Percentiles rank a stretch among this genome's conserved stretches.
Evolutionary conservation across 1,140 invertebrate species (phyloP).

Genomic region (Drosophila sucinea): DNA sequence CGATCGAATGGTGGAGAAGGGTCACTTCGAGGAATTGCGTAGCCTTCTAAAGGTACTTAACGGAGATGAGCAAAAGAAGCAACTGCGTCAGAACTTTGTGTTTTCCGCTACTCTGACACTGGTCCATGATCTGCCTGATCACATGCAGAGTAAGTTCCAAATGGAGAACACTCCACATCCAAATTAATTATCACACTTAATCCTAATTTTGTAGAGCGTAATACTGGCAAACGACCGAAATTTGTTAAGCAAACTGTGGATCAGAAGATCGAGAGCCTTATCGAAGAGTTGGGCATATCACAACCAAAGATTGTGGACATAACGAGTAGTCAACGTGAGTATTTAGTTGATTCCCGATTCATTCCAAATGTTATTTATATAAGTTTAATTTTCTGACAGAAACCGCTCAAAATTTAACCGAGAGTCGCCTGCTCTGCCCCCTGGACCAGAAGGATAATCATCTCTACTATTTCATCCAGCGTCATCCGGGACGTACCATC

Average conservation of each 20-base stretch:
- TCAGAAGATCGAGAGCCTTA: conserved; percentile 89
- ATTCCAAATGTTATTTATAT: not conserved
- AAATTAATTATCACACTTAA: not conserved
- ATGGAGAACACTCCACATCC: not conserved
- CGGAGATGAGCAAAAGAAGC: conserved; percentile 85
- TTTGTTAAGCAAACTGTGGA: conserved; percentile 87
- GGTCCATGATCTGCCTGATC: conserved; percentile 91
- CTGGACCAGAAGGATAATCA: conserved; percentile 95
- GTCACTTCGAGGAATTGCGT: conserved; percentile 97
- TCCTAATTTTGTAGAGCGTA: conserved; percentile 63
- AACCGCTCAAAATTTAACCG: conserved; percentile 92
- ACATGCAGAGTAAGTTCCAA: conserved; percentile 86
- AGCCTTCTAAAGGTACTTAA: conserved; percentile 93
- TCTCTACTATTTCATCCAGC: conserved; percentile 95
- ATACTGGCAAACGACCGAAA: conserved; percentile 84
- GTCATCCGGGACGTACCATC: conserved; percentile 94
- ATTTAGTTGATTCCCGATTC: fast-evolving
- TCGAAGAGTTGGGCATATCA: conserved; percentile 91
- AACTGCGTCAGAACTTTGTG: conserved; percentile 94
- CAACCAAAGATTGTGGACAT: conserved; percentile 97
- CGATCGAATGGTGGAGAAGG: conserved; percentile 98
- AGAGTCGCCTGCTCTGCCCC: conserved; percentile 90
- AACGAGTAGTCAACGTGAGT: conserved; percentile 85
- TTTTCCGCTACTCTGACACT: conserved; percentile 99
- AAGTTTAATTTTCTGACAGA: conserved; percentile 79